A percentile compares a stretch with the other conserved stretches of the same genome.
phyloP scores from a whole-genome alignment of 2,113 vertebrate species.

The Archocentrus centrarchus region DNA sequence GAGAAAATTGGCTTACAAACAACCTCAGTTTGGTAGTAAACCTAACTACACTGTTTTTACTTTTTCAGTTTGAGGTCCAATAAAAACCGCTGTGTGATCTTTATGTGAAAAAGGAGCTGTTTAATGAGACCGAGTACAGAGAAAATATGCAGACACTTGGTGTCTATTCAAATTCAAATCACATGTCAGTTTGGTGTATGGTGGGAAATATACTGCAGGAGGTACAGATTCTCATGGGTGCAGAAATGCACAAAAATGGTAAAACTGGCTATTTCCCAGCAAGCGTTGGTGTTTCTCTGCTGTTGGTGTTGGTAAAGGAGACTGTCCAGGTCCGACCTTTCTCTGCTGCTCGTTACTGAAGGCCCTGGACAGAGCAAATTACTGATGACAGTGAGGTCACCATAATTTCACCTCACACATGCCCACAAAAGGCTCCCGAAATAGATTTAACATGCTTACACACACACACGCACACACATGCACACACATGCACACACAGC shows the following conservation, averaged over 20 bases:
- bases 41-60: not conserved
- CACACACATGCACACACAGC: too few relatives aligned
- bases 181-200: slow-evolving; percentile 5
- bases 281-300: not conserved
- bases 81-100: slow-evolving; percentile 22
- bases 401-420: slow-evolving; percentile 10
- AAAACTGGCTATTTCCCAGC: not conserved
- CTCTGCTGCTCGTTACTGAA: slow-evolving; percentile 25
- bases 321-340: slow-evolving; percentile 3
- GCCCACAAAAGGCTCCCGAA: not conserved
- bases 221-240: slow-evolving; percentile 21
- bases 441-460: not conserved
- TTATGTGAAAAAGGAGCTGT: slow-evolving; percentile 24
- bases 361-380: slow-evolving; percentile 28
- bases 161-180: slow-evolving; percentile 40
- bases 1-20: not conserved
- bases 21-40: slow-evolving; percentile 1
- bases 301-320: not conserved
- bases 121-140: slow-evolving; percentile 40
- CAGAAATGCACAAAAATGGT: not conserved
- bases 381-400: slow-evolving; percentile 30
- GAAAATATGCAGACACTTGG: slow-evolving; percentile 30
- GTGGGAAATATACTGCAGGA: slow-evolving; percentile 38
- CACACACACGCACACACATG: not conserved
- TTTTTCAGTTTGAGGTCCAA: slow-evolving; percentile 2